Percentiles rank a stretch among this genome's conserved stretches.
These are phyloP conservation scores for Alethe castanea DNA, from an alignment of 2,113 vertebrate species.

Conservation along the genomic window DNA sequence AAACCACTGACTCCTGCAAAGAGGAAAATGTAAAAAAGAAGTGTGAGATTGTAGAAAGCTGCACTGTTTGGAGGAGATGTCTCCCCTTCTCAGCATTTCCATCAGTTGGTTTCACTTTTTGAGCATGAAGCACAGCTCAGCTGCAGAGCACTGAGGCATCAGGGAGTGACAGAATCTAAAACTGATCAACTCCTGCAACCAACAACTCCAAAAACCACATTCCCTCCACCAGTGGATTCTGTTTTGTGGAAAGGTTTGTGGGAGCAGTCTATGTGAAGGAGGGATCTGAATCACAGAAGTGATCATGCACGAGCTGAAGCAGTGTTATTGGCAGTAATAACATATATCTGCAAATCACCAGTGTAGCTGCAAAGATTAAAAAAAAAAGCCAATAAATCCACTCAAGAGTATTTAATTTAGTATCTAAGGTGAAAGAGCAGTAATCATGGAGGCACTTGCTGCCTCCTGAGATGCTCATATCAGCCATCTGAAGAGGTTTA, in stretches of 20 bases:
- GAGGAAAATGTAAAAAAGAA: not conserved
- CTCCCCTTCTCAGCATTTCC: not conserved
- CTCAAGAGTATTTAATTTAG: not conserved
- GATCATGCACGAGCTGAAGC: not conserved
- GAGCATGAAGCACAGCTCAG: not conserved
- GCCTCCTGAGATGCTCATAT: not conserved
- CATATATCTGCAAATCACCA: not conserved
- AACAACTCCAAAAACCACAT: not conserved
- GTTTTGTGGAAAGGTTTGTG: not conserved
- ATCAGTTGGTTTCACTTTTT: not conserved
- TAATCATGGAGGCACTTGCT: not conserved
- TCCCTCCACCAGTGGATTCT: not conserved
- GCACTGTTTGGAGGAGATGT: not conserved
- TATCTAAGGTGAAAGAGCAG: not conserved
- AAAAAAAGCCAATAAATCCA: not conserved
- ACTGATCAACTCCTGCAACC: not conserved
- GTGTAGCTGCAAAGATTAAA: not conserved
- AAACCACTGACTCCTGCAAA: conserved; percentile 91
- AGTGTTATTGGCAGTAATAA: not conserved
- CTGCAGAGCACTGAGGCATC: not conserved
- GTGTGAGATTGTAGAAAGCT: not conserved
- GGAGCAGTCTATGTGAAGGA: not conserved
- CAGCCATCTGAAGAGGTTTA: not conserved
- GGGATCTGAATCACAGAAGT: not conserved
- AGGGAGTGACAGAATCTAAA: not conserved